phyloP scores from a whole-genome alignment of 2,113 vertebrate genomes.

The Cavia porcellus region DNA sequence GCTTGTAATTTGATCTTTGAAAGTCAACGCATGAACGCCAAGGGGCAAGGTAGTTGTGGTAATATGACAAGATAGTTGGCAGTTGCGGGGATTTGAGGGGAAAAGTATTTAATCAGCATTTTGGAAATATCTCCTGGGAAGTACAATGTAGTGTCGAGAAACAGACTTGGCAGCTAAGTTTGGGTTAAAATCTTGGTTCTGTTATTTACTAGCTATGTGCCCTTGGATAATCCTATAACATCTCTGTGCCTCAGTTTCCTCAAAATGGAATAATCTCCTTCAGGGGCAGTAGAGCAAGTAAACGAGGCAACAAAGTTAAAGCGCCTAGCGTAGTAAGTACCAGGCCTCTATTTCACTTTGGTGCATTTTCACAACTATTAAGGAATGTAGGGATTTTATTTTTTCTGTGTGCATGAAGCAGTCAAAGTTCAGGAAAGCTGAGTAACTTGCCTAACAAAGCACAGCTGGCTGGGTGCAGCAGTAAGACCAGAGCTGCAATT shows the following conservation, averaged over 20 bases:
- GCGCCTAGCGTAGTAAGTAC: not conserved
- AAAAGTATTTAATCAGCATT: not conserved
- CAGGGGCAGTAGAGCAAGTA: not conserved
- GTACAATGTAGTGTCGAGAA: not conserved
- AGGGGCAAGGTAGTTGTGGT: not conserved
- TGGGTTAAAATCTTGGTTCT: not conserved
- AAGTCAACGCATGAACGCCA: not conserved
- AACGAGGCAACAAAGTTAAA: not conserved
- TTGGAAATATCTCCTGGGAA: not conserved
- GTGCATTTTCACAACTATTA: not conserved
- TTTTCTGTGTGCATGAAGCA: not conserved
- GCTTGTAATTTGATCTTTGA: constrained; percentile 64
- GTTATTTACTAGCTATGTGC: not conserved
- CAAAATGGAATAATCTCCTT: not conserved
- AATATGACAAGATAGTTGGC: not conserved
- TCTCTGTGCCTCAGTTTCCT: constrained; percentile 39
- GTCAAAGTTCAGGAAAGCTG: constrained; percentile 1
- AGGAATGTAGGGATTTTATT: not conserved
- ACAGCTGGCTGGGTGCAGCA: not conserved
- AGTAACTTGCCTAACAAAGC: constrained; percentile 44
- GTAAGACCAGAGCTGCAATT: not conserved
- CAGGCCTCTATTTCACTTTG: not conserved
- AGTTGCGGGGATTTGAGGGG: not conserved
- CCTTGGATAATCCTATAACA: not conserved
- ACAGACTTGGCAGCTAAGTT: not conserved